Evolutionary conservation across 1,140 invertebrate species (phyloP).

Genomic region (Phymastichus coffea): DNA sequence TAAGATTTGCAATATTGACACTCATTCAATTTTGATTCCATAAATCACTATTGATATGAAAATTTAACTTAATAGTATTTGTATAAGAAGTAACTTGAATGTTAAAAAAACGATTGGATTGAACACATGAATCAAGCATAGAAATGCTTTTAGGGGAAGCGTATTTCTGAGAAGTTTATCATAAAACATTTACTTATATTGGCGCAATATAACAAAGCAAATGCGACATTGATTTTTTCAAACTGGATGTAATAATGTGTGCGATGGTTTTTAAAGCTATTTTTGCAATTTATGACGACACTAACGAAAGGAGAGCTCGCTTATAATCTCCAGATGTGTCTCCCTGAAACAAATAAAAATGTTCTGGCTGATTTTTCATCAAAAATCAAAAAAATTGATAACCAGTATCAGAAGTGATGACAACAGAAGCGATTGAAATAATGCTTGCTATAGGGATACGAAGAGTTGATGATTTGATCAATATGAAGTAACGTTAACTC

Average conservation of each 20-base stretch:
- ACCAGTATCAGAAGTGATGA: too few relatives aligned
- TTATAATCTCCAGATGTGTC: constrained; percentile 93
- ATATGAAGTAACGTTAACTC: background rate
- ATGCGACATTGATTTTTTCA: constrained; percentile 18
- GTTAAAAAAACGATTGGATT: constrained; percentile 3
- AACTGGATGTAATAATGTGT: constrained; percentile 11
- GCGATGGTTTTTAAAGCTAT: background rate
- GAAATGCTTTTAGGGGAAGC: constrained; percentile 1
- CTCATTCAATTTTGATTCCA: too few relatives aligned
- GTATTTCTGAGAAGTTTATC: constrained; percentile 19
- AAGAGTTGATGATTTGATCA: background rate
- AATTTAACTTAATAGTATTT: too few relatives aligned
- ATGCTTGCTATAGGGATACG: background rate
- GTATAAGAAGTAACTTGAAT: constrained; percentile 3
- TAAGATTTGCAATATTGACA: too few relatives aligned
- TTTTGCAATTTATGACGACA: constrained; percentile 62
- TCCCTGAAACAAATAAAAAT: constrained; percentile 64
- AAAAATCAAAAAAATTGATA: constrained; percentile 30
- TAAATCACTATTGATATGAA: too few relatives aligned
- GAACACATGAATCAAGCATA: constrained; percentile 24
- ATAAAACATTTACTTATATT: constrained; percentile 15
- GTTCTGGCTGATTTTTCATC: background rate
- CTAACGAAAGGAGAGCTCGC: constrained; percentile 78
- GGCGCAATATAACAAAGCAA: constrained; percentile 9
- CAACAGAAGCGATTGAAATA: constrained; percentile 3